Evolutionary conservation across 2,888 invertebrate species (phyloP).

Genomic region (Phengaris alcon): DNA sequence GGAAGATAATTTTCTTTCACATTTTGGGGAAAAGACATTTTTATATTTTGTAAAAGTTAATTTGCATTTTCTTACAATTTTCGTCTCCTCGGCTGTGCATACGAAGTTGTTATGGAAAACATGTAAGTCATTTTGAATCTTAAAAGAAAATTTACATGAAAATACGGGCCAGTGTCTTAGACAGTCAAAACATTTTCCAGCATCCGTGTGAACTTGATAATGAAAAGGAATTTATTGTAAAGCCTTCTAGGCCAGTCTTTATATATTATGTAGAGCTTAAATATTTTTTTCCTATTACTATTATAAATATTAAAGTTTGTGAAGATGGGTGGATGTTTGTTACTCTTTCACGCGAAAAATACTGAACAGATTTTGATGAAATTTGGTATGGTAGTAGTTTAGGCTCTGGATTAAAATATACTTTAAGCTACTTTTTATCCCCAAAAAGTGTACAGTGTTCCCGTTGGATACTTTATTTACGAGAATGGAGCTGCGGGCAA

Average conservation of each 20-base stretch:
- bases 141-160: conserved; percentile 26
- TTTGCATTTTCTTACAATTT: conserved; percentile 46
- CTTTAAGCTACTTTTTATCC: too few relatives aligned
- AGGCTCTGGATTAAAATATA: too few relatives aligned
- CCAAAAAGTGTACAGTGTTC: too few relatives aligned
- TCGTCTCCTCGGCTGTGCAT: conserved; percentile 43
- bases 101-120: conserved; percentile 50
- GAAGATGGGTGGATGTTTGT: too few relatives aligned
- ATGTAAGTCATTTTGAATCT: conserved; percentile 53
- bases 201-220: conserved; percentile 5
- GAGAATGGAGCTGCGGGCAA: too few relatives aligned
- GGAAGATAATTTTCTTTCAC: conserved; percentile 41
- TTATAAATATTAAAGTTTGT: too few relatives aligned
- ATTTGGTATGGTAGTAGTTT: too few relatives aligned
- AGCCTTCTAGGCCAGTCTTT: conserved; percentile 3
- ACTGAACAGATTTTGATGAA: too few relatives aligned
- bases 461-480: too few relatives aligned
- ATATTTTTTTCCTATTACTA: too few relatives aligned
- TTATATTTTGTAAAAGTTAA: conserved; percentile 32
- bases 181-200: conserved; percentile 13
- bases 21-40: conserved; percentile 30
- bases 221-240: background rate
- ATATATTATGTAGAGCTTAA: background rate
- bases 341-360: too few relatives aligned
- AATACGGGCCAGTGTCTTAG: background rate